Evolutionary conservation across 2,888 invertebrate species (phyloP).

Genomic region (Yponomeuta malinellus): DNA sequence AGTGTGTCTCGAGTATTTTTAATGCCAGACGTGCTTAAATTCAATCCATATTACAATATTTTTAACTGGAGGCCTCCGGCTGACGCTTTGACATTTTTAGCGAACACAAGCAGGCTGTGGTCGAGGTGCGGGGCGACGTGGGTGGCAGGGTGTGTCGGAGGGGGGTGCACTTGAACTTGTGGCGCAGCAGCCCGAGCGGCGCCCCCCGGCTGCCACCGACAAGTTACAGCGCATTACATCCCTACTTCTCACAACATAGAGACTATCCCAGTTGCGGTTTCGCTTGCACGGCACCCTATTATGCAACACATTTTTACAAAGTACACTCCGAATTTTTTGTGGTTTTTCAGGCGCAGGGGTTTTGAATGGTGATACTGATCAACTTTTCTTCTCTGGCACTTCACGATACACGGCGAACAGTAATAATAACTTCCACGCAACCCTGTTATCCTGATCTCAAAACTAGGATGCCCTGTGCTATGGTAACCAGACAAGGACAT

Average conservation of each 20-base stretch:
- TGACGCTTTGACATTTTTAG: neutral
- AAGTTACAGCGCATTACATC: neutral
- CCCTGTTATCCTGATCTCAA: too few relatives aligned
- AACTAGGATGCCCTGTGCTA: too few relatives aligned
- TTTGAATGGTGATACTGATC: too few relatives aligned
- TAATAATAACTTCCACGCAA: too few relatives aligned
- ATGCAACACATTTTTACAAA: neutral
- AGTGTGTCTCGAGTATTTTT: too few relatives aligned
- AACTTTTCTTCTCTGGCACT: too few relatives aligned
- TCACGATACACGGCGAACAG: too few relatives aligned
- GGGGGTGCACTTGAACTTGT: constrained; percentile 17
- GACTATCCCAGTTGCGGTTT: neutral
- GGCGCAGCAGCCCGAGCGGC: neutral
- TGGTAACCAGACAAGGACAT: too few relatives aligned
- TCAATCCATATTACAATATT: neutral
- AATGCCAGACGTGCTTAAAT: too few relatives aligned
- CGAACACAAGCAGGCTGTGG: neutral
- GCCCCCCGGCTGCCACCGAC: neutral
- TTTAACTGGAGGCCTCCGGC: neutral
- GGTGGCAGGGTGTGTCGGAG: neutral
- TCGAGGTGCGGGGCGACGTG: neutral
- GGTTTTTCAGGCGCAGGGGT: too few relatives aligned
- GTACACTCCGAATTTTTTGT: neutral
- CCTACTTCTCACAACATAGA: neutral
- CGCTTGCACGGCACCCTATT: neutral